These are phyloP conservation scores for Eumaeus atala DNA, from an alignment of 1,140 invertebrate genomes.

Conservation along the genomic window DNA sequence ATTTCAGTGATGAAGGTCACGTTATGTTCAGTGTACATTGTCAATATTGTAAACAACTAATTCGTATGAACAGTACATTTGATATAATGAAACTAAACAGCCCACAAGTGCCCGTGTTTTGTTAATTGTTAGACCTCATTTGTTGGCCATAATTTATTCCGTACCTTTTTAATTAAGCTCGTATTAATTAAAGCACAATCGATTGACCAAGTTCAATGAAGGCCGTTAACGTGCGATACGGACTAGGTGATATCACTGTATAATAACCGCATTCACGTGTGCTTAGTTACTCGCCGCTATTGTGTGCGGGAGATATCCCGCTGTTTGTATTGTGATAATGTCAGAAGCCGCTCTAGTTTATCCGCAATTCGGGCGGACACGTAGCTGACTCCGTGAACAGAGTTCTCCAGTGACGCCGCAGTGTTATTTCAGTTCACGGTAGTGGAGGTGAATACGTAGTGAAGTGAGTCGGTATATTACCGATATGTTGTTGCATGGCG, in stretches of 20 bases:
- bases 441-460: conserved; percentile 32
- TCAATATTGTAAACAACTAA: background rate
- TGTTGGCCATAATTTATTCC: background rate
- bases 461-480: conserved; percentile 34
- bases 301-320: background rate
- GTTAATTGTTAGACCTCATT: too few relatives aligned
- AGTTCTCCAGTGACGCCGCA: conserved; percentile 13
- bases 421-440: conserved; percentile 13
- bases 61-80: too few relatives aligned
- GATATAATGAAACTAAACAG: too few relatives aligned
- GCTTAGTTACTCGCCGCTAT: background rate
- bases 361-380: background rate
- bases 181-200: conserved; percentile 1
- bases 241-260: background rate
- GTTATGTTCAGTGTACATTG: background rate
- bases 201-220: conserved; percentile 7
- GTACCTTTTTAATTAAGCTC: conserved; percentile 1
- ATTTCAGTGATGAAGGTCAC: background rate
- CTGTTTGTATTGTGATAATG: background rate
- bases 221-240: background rate
- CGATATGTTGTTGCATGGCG: conserved; percentile 67
- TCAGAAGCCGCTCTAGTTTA: background rate
- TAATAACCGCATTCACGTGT: conserved; percentile 4
- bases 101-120: too few relatives aligned
- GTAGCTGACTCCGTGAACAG: conserved; percentile 10